phyloP scores from a whole-genome alignment of 2,888 invertebrate genomes.

The Pristionchus entomophagus region DNA sequence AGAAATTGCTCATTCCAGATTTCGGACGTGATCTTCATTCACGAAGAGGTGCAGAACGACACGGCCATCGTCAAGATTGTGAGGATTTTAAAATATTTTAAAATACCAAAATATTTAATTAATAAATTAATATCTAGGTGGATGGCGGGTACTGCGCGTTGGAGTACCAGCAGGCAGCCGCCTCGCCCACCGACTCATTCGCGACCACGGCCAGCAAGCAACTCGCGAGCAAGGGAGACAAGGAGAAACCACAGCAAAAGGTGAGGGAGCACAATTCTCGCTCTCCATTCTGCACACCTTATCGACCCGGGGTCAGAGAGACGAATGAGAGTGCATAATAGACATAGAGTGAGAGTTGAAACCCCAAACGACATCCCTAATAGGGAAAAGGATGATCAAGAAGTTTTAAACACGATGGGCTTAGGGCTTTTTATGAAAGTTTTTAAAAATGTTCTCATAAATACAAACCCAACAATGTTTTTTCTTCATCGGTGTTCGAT shows the following conservation, averaged over 20 bases:
- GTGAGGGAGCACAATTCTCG: neutral
- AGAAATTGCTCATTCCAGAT: slow-evolving; percentile 80
- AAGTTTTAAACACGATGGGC: no score
- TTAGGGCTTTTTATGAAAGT: no score
- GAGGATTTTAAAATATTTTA: slow-evolving; percentile 28
- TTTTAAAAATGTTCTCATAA: no score
- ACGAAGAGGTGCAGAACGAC: slow-evolving; percentile 94
- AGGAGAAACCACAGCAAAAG: slow-evolving; percentile 16
- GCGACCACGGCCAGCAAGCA: neutral
- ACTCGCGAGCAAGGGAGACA: slow-evolving; percentile 32
- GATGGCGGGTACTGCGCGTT: slow-evolving; percentile 97
- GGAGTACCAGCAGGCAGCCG: slow-evolving; percentile 52
- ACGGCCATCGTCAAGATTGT: slow-evolving; percentile 82
- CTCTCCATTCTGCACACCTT: neutral
- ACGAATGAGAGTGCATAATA: no score
- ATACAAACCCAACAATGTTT: no score
- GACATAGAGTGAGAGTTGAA: no score
- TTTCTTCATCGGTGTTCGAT: no score
- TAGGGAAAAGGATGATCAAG: no score
- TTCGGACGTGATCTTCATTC: slow-evolving; percentile 96
- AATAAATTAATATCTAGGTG: slow-evolving; percentile 80
- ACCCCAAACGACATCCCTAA: no score
- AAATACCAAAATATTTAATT: no score
- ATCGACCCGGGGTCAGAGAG: no score
- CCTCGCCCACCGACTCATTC: slow-evolving; percentile 18